phyloP scores from a whole-genome alignment of 2,888 invertebrate species.

The Lordiphosa andalusiaca region DNA sequence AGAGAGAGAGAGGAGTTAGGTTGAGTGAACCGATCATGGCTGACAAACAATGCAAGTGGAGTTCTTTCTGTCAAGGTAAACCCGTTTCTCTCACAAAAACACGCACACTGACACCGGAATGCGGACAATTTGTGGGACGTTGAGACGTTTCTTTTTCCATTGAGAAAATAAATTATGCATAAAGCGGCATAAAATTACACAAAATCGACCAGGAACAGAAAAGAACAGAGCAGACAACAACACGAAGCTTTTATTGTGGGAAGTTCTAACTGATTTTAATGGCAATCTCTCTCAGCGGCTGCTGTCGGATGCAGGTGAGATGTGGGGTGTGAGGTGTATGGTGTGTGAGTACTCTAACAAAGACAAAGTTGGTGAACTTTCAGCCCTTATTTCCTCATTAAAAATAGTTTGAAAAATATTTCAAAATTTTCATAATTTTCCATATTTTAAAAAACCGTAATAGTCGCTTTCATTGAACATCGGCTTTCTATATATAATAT shows the following conservation, averaged over 20 bases:
- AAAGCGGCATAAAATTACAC: slow-evolving; percentile 56
- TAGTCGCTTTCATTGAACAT: no score
- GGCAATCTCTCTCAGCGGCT: slow-evolving; percentile 5
- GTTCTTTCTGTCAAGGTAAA: slow-evolving; percentile 46
- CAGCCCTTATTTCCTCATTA: no score
- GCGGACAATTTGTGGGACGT: slow-evolving; percentile 54
- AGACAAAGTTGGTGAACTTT: background rate
- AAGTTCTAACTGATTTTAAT: slow-evolving; percentile 52
- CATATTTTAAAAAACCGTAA: no score
- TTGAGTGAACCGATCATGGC: slow-evolving; percentile 38
- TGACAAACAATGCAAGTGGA: slow-evolving; percentile 41
- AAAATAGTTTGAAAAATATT: no score
- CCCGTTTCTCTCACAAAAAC: slow-evolving; percentile 46
- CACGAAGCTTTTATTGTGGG: slow-evolving; percentile 52
- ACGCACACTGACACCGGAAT: slow-evolving; percentile 50
- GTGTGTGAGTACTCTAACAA: slow-evolving; percentile 2
- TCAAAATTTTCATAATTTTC: no score
- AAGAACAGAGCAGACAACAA: slow-evolving; percentile 10
- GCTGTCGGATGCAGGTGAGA: background rate
- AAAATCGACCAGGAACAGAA: slow-evolving; percentile 47
- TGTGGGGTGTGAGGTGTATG: slow-evolving; percentile 1
- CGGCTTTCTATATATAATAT: no score
- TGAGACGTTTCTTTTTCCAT: slow-evolving; percentile 38
- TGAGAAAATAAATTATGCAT: slow-evolving; percentile 69
- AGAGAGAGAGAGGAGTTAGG: slow-evolving; percentile 12